These are phyloP conservation scores for Gymnobelideus leadbeateri DNA, from an alignment of 2,113 vertebrate species.

Conservation along the genomic window DNA sequence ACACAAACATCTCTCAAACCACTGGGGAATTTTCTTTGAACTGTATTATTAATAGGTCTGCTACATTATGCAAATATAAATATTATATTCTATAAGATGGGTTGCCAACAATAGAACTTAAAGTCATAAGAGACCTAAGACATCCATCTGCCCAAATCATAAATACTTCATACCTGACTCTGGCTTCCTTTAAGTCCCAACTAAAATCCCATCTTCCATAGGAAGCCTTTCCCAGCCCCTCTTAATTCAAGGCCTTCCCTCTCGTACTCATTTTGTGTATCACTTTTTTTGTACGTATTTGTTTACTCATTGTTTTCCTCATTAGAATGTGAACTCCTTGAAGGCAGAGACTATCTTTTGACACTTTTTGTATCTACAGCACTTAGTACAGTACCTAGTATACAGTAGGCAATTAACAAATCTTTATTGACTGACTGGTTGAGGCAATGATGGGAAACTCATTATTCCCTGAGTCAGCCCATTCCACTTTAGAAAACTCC, in stretches of 20 bases:
- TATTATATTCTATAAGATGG: not conserved
- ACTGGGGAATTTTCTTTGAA: not conserved
- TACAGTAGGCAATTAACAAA: not conserved
- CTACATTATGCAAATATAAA: not conserved
- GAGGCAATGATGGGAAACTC: not conserved
- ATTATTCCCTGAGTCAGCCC: not conserved
- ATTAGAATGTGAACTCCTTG: not conserved
- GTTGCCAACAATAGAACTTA: not conserved
- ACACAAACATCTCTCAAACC: not conserved
- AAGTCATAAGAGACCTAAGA: not conserved
- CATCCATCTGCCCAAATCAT: not conserved
- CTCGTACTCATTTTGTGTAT: not conserved
- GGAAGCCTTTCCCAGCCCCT: not conserved
- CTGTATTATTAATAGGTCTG: not conserved
- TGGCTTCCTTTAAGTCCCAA: not conserved
- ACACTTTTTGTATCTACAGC: not conserved
- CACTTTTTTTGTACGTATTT: not conserved
- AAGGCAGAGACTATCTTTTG: not conserved
- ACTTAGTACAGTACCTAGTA: not conserved
- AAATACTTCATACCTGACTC: not conserved
- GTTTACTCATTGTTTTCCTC: not conserved
- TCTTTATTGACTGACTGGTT: not conserved
- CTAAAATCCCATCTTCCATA: not conserved
- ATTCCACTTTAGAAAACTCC: not conserved
- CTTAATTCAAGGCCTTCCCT: not conserved